Conservation (phyloP, 2,113 vertebrate genomes). For the Grallaria varia region DNA sequence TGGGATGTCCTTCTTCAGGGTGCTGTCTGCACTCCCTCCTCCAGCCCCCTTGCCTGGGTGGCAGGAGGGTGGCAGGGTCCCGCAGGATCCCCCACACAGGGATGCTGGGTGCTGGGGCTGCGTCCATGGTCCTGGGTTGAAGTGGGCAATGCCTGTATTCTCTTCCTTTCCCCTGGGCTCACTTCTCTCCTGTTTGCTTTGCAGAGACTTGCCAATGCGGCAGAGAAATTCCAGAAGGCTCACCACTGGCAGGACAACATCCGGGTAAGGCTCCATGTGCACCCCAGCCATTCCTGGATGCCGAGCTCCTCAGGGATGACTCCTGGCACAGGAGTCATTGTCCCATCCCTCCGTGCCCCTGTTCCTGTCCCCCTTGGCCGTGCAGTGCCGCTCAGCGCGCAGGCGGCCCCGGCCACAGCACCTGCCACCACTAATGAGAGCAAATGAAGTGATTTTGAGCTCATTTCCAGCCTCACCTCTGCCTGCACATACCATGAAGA, state of each 20-base stretch:
- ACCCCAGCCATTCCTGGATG: accelerated
- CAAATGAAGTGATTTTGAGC: conserved; percentile 37
- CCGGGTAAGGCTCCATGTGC: conserved; percentile 74
- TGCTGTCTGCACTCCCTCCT: not conserved
- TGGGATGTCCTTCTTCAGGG: not conserved
- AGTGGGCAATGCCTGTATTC: accelerated
- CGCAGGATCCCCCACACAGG: not conserved
- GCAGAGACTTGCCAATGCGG: conserved; percentile 89
- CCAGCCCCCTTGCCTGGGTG: not conserved
- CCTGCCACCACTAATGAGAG: conserved; percentile 33
- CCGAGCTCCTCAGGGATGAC: not conserved
- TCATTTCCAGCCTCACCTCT: not conserved
- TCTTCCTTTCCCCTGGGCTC: not conserved
- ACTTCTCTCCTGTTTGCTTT: conserved; percentile 29
- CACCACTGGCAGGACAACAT: conserved; percentile 94
- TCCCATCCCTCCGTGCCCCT: not conserved
- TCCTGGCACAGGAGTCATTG: not conserved
- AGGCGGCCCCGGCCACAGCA: accelerated
- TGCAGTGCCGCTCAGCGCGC: accelerated
- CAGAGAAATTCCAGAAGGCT: conserved; percentile 91
- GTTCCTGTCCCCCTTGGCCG: accelerated
- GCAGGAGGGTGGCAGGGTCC: not conserved
- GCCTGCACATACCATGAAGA: not conserved
- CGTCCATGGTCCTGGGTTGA: accelerated
- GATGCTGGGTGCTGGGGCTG: accelerated